phyloP scores from a whole-genome alignment of 2,113 vertebrate species.

The Podocnemis expansa region DNA sequence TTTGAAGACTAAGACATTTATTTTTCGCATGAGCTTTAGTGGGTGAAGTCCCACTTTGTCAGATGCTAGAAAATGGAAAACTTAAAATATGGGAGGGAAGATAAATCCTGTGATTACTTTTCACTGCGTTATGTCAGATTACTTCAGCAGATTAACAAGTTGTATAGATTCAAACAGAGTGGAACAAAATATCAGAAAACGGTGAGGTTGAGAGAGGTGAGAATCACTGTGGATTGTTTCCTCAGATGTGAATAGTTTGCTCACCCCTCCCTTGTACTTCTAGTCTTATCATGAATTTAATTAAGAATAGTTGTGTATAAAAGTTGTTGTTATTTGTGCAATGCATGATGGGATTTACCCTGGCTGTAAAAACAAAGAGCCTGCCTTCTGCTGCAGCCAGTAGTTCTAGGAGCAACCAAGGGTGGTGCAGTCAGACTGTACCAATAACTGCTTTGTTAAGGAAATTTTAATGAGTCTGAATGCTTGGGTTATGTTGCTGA shows the following conservation, averaged over 20 bases:
- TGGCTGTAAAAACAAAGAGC: rapidly evolving
- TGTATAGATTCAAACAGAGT: too few relatives aligned
- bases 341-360: background rate
- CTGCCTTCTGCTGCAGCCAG: background rate
- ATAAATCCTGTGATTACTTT: too few relatives aligned
- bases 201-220: too few relatives aligned
- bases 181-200: too few relatives aligned
- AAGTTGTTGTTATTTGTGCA: background rate
- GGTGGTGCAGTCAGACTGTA: background rate
- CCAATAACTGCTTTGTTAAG: background rate
- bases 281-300: background rate
- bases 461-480: background rate
- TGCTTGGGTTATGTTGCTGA: constrained; percentile 8
- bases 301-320: background rate
- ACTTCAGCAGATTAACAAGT: too few relatives aligned
- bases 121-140: too few relatives aligned
- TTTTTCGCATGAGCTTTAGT: too few relatives aligned
- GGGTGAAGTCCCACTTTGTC: too few relatives aligned
- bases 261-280: background rate
- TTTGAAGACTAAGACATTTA: too few relatives aligned
- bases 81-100: too few relatives aligned
- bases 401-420: background rate
- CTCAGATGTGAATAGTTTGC: background rate
- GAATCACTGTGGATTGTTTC: background rate
- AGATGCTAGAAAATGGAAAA: too few relatives aligned